Conservation (phyloP, 92 coral and sea anemone genomes). For the Parazoanthus atlanticus region DNA sequence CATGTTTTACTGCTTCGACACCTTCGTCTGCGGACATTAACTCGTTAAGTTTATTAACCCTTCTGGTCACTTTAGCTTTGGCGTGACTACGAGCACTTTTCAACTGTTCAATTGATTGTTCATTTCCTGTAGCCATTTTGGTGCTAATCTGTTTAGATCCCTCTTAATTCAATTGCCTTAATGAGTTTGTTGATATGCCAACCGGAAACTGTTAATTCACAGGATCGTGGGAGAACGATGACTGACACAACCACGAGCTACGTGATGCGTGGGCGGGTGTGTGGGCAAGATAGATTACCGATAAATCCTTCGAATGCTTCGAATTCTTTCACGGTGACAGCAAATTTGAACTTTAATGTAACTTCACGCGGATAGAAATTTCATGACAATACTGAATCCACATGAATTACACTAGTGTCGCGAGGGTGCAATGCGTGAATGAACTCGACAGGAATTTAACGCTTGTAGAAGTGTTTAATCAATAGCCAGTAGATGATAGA, state of each 20-base stretch:
- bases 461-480: background rate
- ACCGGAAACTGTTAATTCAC: constrained; percentile 16
- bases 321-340: constrained; percentile 14
- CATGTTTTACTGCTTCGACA: constrained; percentile 9
- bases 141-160: constrained; percentile 2
- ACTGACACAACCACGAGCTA: background rate
- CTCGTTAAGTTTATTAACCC: background rate
- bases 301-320: constrained; percentile 10
- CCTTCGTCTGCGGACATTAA: constrained; percentile 30
- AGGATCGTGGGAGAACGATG: background rate
- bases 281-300: background rate
- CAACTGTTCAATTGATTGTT: background rate
- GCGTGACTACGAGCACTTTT: background rate
- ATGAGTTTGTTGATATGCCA: background rate
- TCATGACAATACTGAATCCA: background rate
- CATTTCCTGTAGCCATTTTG: constrained; percentile 16
- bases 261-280: constrained; percentile 11
- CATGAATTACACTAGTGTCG: background rate
- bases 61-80: background rate
- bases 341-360: constrained; percentile 25
- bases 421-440: background rate
- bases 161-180: background rate
- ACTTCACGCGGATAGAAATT: background rate
- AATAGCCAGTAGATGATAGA: background rate
- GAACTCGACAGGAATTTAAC: constrained; percentile 1